Percentiles rank a stretch among this genome's conserved stretches.
Conservation (phyloP, 2,113 vertebrate genomes). For the Corythaixoides concolor region DNA sequence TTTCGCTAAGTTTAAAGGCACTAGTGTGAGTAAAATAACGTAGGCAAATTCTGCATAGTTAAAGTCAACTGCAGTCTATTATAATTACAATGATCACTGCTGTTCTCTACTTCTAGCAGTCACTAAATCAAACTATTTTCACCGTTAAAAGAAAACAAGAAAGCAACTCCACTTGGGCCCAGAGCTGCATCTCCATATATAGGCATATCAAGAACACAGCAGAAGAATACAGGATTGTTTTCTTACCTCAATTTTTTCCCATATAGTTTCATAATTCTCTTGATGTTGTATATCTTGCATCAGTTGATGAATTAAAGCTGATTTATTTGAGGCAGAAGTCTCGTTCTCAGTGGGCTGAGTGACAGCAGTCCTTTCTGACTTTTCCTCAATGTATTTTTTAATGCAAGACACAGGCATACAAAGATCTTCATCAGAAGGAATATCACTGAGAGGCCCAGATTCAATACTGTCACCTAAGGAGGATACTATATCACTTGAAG, state of each 20-base stretch:
- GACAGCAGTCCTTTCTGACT: constrained; percentile 35
- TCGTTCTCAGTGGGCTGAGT: constrained; percentile 61
- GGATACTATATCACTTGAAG: constrained; percentile 88
- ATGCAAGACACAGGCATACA: constrained; percentile 56
- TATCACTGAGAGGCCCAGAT: constrained; percentile 89
- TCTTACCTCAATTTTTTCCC: constrained; percentile 93
- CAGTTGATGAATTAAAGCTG: constrained; percentile 84
- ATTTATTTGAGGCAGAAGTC: constrained; percentile 68
- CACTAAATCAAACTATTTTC: background rate
- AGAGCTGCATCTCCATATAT: background rate
- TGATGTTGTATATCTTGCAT: constrained; percentile 90
- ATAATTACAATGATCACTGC: background rate
- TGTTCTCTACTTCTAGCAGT: background rate
- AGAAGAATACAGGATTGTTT: background rate
- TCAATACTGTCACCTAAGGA: constrained; percentile 90
- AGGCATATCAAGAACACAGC: background rate
- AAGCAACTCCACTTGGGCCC: background rate
- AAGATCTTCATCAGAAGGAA: constrained; percentile 87
- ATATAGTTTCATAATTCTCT: constrained; percentile 86
- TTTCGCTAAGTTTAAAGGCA: background rate
- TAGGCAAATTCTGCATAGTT: background rate
- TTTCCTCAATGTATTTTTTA: constrained; percentile 68
- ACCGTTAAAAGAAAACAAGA: background rate
- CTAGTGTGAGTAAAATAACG: background rate
- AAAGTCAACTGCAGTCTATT: background rate